Evolutionary conservation across 2,888 invertebrate species (phyloP), one percentile per base, ranked within the genome.

Genomic region (Malthinus seriepunctatus): DNA sequence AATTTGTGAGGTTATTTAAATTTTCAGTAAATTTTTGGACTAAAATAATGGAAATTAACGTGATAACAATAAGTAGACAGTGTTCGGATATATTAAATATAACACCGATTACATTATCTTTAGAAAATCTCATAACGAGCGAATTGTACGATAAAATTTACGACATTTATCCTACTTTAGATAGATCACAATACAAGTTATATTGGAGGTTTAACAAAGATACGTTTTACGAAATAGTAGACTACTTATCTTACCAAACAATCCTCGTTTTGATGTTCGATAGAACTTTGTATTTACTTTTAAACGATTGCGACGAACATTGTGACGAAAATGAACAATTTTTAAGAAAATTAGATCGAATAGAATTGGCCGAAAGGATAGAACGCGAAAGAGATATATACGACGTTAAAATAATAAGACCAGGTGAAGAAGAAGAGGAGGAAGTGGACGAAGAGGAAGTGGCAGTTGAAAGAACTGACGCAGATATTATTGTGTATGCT

Each of bases 121-220:
- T 56, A 7, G 50, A 60, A 10, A 9, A 44, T n/a, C 56, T 56
- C 6, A 46, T 51, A 10, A 32, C 64, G 8, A 37, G 47, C 32
- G 66, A 69, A 33, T 48, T 71, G 9, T 50, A 59, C 42, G 61
- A 62, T 11, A 50, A 56, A 54, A 67, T 67, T 37, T 64, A 66
- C 61, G 60, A 67, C n/a, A 23, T 64, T 11, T 65, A 66, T 47
- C 70, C 70, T 1, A 49, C 60, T 5, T 50, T 70, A 15, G 50
- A 56, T 44, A 38, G 33, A 11, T 49, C 51, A 3, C 58, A 64
- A 9, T 68, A 59, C 37, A 53, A 56, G 32, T 37, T 72, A 32
- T 72, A 68, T 55, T 74, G 74, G 73, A 67, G 63, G 35, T 71
- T 68, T 48, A 61, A 64, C 1, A 45, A 60, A 14, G 60, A 63